Evolutionary conservation across 2,888 invertebrate genomes (phyloP).

Genomic region (Eupithecia tripunctaria): DNA sequence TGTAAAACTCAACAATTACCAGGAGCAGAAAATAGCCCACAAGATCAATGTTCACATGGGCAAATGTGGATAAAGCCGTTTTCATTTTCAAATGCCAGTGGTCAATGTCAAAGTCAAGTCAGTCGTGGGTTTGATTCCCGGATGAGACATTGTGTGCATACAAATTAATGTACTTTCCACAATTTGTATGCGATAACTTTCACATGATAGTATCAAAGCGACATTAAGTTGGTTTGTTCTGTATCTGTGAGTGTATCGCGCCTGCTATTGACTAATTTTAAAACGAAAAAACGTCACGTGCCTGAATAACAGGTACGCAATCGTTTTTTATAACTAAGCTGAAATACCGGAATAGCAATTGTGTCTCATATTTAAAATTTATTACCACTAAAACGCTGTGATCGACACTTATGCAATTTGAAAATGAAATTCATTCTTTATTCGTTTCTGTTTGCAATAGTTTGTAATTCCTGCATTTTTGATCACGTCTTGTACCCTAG

Average conservation of each 20-base stretch:
- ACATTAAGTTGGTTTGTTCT: slow-evolving; percentile 1
- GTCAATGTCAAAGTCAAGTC: not conserved
- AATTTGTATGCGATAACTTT: slow-evolving; percentile 37
- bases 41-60: no score
- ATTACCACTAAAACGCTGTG: not conserved
- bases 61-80: not conserved
- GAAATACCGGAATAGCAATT: not conserved
- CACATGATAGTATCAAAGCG: slow-evolving; percentile 27
- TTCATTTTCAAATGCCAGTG: not conserved
- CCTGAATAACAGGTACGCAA: not conserved
- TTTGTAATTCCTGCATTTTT: not conserved
- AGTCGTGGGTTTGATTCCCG: slow-evolving; percentile 20
- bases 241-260: not conserved
- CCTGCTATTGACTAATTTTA: no score
- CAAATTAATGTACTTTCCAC: slow-evolving; percentile 39
- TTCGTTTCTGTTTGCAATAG: not conserved
- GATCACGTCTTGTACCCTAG: not conserved
- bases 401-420: not conserved
- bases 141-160: slow-evolving; percentile 33
- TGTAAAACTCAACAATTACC: no score
- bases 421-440: not conserved
- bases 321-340: not conserved
- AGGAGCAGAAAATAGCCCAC: no score
- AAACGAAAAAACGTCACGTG: not conserved
- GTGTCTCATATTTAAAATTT: not conserved